Evolutionary conservation across 2,113 vertebrate species (phyloP).

Genomic region (Cheilinus undulatus): DNA sequence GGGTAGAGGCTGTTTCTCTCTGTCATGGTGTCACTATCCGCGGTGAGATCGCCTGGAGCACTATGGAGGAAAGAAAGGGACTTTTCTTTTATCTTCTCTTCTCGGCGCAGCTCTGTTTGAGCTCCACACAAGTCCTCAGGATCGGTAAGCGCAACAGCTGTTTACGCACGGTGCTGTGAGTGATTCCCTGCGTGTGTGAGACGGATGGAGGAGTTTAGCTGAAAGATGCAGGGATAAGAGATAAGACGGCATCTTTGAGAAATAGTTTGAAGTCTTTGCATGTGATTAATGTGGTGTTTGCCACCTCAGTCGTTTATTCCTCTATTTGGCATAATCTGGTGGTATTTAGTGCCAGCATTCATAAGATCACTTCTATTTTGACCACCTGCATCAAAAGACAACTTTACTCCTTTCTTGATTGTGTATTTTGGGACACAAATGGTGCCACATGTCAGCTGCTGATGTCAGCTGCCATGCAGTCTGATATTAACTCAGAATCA

Average conservation of each 20-base stretch:
- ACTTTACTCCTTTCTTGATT: neutral
- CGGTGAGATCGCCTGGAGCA: constrained; percentile 65
- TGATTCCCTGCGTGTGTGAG: neutral
- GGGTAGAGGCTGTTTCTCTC: constrained; percentile 51
- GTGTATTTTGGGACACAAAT: neutral
- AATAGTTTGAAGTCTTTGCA: neutral
- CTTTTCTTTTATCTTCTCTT: constrained; percentile 82
- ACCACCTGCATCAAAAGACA: constrained; percentile 4
- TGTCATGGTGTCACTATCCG: constrained; percentile 72
- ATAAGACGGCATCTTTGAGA: too few relatives aligned
- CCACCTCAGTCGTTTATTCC: neutral
- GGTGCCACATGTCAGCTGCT: neutral
- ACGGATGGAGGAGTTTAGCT: neutral
- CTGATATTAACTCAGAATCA: neutral
- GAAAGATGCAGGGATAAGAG: too few relatives aligned
- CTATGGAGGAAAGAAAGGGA: constrained; percentile 77
- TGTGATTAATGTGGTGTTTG: neutral
- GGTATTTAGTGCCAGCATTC: neutral
- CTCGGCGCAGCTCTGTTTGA: constrained; percentile 77
- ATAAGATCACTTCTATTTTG: neutral
- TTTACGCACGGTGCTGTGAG: constrained; percentile 43
- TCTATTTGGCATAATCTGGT: neutral
- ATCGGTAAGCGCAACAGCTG: constrained; percentile 88
- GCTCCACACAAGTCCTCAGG: constrained; percentile 90
- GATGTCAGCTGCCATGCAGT: neutral